Percentiles rank a stretch among this genome's conserved stretches.
Evolutionary conservation across 2,888 invertebrate species (phyloP).

Genomic region (Noctua janthina): DNA sequence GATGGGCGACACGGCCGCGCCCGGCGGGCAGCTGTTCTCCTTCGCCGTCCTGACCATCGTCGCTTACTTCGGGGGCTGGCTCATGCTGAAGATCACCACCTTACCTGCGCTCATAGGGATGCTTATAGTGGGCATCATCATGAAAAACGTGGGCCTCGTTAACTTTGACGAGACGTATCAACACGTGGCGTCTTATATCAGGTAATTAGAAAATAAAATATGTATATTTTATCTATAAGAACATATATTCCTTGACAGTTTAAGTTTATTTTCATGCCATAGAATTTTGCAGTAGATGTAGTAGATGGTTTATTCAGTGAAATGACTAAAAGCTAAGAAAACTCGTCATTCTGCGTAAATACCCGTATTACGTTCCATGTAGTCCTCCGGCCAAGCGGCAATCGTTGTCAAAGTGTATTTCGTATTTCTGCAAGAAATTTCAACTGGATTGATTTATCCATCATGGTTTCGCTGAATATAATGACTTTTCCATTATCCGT

Average conservation of each 20-base stretch:
- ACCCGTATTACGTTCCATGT: not conserved
- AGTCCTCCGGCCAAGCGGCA: not conserved
- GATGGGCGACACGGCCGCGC: slow-evolving; percentile 94
- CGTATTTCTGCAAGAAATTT: not conserved
- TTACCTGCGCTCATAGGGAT: slow-evolving; percentile 96
- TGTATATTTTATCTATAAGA: not conserved
- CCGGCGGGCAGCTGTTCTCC: slow-evolving; percentile 95
- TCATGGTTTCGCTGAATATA: not conserved
- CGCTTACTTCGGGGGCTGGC: slow-evolving; percentile 95
- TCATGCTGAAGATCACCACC: slow-evolving; percentile 93
- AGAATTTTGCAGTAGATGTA: not conserved
- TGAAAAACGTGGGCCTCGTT: slow-evolving; percentile 93
- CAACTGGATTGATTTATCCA: not conserved
- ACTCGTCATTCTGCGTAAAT: not conserved
- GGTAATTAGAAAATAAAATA: slow-evolving; percentile 83
- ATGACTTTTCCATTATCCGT: not conserved
- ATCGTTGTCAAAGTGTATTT: not conserved
- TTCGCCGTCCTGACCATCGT: slow-evolving; percentile 94
- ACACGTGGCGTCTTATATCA: slow-evolving; percentile 92
- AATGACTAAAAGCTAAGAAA: not conserved
- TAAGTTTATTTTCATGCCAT: not conserved
- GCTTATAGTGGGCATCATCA: slow-evolving; percentile 94
- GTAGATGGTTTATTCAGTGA: not conserved
- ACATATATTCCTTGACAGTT: not conserved
- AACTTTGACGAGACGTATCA: slow-evolving; percentile 92